Evolutionary conservation across 2,888 invertebrate genomes (phyloP), one percentile per base, ranked within the genome.

Genomic region (Formica aserva): DNA sequence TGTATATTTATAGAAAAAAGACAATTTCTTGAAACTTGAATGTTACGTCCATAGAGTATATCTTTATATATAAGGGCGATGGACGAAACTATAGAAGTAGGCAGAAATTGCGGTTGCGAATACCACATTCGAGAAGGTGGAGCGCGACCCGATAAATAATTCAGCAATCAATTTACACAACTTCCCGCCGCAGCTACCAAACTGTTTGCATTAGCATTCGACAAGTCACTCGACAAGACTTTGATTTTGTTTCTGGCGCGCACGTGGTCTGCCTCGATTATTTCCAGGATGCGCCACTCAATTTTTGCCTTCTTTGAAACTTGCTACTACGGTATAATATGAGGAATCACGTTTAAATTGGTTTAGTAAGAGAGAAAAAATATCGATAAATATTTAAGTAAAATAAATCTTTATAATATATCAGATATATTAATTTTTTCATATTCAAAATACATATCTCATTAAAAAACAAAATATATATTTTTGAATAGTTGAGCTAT

Each of bases 91-190:
- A 57, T 32, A n/a, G 41, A 57, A 55, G 41, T 45, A 71, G 60
- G 67, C 71, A 71, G 48, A 71, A 80, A 80, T 71, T 71, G 71
- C 29, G 66, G 15, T 77, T 41, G 60, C 60, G 71, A 60, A 60
- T 48, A 71, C 71, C 71, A 71, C 71, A 80, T 80, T 71, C 35
- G 45, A 35, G 71, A 71, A 69, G 35, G 69, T 60, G 77, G 74
- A 74, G 67, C 52, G 67, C 62, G 72, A 38, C 57, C 65, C 90
- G 88, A 93, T 92, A 93, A 92, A 92, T 92, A 92, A 93, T 92
- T 92, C 92, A 92, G 90, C 91, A 92, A 93, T 92, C 92, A 92
- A 91, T 92, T 93, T 91, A 92, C 86, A 89, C 89, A 91, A 92
- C 90, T 92, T 91, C 86, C 86, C 87, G 35, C 45, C 67, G 29